Base-by-base conservation (phyloP, 1,140 invertebrate genomes). In the Pogonus chalceus region DNA sequence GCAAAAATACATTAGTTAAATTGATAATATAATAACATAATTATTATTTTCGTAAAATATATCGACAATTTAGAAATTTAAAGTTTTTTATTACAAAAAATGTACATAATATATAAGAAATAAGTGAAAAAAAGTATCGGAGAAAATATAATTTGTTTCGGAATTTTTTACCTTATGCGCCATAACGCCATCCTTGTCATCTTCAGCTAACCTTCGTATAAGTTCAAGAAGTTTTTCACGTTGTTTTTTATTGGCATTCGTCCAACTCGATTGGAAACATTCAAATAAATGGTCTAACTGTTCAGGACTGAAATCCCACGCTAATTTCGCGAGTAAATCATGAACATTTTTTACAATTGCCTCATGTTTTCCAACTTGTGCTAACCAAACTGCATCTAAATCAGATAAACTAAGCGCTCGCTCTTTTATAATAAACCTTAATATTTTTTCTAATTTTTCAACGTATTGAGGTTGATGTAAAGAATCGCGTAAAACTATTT, bases 381-480 rank as follows among this genome's bases (percentile, higher is more conserved):
- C 93, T 26, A 89, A 86, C 95, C 95, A 98, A 47, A 98, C 87
- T 14, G 89, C 88, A 69, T 98, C 94, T 51, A 98, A 75, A 71
- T 98, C 94, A 55, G 88, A 83, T 21, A 92, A 75, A 9, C 92
- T 93, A 23, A 98, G 72, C 9, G 92, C 87, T 62, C 90, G 87
- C 69, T 96, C 92, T 74, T 96, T 96, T 57, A 97, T 96, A 64
- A 97, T 87, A 73, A 97, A 98, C 51, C 94, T 81, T 55, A 97
- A 79, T 66, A 98, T 97, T 76, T 97, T 98, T 66, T 98, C 96
- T 59, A 98, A 71, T 65, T 97, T 96, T 65, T 98, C 96, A 21
- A 98, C 96, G 73, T 98, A 98, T 66, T 95, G 92, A 1, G 94
- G 94, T 67, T 98, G 95, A 76, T 98, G 96, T 37, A 98, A 76